Base-by-base conservation (phyloP, 2,888 invertebrate species). In the Perithous albicinctus region DNA sequence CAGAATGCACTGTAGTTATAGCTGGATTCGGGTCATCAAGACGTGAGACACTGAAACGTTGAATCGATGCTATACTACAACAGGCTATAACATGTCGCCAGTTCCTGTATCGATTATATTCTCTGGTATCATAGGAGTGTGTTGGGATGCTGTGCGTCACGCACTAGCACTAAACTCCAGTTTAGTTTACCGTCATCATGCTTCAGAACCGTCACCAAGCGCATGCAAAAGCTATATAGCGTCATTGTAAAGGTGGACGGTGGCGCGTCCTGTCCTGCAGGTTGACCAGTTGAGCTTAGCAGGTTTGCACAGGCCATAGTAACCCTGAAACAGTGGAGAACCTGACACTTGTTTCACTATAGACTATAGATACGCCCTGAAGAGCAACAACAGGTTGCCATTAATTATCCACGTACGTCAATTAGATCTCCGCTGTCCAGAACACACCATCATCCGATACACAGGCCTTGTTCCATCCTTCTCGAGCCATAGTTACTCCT, bases 351-450 rank as follows among this genome's bases (percentile, higher is more conserved):
- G 38, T 46, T 23, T 18, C 18, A 72, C 41, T 48, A 59, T 23
- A n/a, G 48, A 23, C 20, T 41, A 56, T 29, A 75, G 74, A 66
- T 78, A 78, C 70, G 75, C 66, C 48, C 61, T 32, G 75, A 38
- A 61, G 74, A 76, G 81, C 80, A 79, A 86, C 86, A 86, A 85
- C 85, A 86, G 86, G 86, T 86, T 86, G 86, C 83, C 83, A 86
- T 86, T 86, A 85, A 86, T 86, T 86, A 86, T 86, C 84, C 78
- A 83, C 82, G 83, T 86, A 77, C 83, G 84, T 86, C 85, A 86
- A 86, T 86, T 85, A 84, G 80, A 74, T 75, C 79, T 66, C 69
- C 35, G 67, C 75, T 75, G 75, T 43, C 76, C 79, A 29, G 46
- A n/a, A n/a, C 76, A 29, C 79, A 32, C 59, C 15, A 56, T 56